Evolutionary conservation across 2,888 invertebrate genomes (phyloP).

Genomic region (Nephrocerus scutellatus): DNA sequence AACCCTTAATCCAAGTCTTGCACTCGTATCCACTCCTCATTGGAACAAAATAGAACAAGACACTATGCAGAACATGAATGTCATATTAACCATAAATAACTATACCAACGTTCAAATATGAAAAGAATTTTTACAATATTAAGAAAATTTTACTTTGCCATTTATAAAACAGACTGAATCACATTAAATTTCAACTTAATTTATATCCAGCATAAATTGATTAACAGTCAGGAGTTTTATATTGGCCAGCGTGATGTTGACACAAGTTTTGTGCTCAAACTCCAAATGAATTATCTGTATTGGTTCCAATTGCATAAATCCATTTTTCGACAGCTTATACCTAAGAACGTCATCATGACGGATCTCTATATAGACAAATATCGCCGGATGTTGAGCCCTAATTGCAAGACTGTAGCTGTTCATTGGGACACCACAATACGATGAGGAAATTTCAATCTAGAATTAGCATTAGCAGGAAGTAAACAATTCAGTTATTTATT

Average conservation of each 20-base stretch:
- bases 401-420: constrained; percentile 37
- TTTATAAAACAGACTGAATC: no score
- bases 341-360: constrained; percentile 27
- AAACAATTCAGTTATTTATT: neutral
- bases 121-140: no score
- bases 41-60: no score
- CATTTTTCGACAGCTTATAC: constrained; percentile 42
- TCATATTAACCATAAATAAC: no score
- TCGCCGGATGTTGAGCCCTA: constrained; percentile 37
- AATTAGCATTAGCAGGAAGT: neutral
- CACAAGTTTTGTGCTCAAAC: constrained; percentile 29
- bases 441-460: constrained; percentile 35
- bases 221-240: constrained; percentile 42
- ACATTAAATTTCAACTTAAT: no score
- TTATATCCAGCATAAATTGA: constrained; percentile 32
- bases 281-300: constrained; percentile 37
- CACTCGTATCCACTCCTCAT: no score
- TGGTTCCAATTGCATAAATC: constrained; percentile 41
- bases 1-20: no score
- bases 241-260: constrained; percentile 29
- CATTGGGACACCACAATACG: constrained; percentile 25
- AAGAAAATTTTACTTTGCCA: no score
- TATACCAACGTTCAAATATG: no score
- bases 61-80: no score
- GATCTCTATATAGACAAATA: constrained; percentile 43